A percentile compares a stretch with the other conserved stretches of the same genome.
Conservation (phyloP, 1,140 invertebrate species). For the Odontomachus brunneus region DNA sequence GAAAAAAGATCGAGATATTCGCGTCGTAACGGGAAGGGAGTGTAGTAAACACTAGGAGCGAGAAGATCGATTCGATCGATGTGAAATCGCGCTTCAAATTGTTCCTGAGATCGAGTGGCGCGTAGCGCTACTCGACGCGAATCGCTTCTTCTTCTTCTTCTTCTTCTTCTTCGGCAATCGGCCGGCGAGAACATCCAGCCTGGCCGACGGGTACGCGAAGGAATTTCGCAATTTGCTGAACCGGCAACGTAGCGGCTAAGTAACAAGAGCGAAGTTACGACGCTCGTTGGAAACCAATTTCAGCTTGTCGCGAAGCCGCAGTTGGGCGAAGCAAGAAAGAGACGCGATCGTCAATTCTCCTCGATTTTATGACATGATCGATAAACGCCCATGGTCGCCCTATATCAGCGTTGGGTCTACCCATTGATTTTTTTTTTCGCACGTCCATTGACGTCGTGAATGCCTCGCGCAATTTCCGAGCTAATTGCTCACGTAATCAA, state of each 20-base stretch:
- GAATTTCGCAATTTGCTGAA: slow-evolving; percentile 75
- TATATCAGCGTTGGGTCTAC: background rate
- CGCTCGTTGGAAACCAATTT: slow-evolving; percentile 67
- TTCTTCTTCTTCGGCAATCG: slow-evolving; percentile 33
- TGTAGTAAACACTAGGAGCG: background rate
- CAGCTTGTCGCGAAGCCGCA: slow-evolving; percentile 49
- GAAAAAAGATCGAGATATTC: no score
- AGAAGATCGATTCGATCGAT: background rate
- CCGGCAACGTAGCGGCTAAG: slow-evolving; percentile 63
- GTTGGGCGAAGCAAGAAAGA: slow-evolving; percentile 55
- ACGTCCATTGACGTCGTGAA: background rate
- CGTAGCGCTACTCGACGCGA: slow-evolving; percentile 2
- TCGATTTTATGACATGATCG: slow-evolving; percentile 47
- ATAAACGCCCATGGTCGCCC: background rate
- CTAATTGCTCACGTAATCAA: background rate
- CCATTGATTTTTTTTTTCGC: background rate
- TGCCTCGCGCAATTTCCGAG: background rate
- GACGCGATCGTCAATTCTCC: slow-evolving; percentile 35
- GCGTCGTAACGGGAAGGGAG: background rate
- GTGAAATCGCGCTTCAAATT: background rate
- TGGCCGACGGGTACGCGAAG: slow-evolving; percentile 65
- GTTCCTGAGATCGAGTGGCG: background rate
- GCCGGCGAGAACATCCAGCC: slow-evolving; percentile 60
- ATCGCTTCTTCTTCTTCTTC: slow-evolving; percentile 17
- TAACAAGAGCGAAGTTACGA: slow-evolving; percentile 71